phyloP scores from a whole-genome alignment of 2,113 vertebrate species.

The Petromus typicus region DNA sequence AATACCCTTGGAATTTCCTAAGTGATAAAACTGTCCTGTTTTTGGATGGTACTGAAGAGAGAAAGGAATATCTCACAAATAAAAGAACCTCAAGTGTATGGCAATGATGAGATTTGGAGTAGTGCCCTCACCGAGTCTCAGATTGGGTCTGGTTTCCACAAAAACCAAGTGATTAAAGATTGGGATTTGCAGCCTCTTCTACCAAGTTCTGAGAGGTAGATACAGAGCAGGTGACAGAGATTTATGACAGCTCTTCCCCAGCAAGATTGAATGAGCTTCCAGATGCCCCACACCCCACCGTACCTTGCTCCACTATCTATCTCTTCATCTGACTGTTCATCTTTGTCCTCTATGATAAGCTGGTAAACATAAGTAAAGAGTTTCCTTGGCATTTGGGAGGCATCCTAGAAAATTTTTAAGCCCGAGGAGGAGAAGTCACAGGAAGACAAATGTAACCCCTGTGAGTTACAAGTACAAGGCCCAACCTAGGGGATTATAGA shows the following conservation, averaged over 20 bases:
- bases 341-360: background rate
- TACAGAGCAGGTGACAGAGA: background rate
- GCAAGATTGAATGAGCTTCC: background rate
- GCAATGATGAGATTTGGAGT: background rate
- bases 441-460: background rate
- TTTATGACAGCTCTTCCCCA: background rate
- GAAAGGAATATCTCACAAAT: background rate
- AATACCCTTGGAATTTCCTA: background rate
- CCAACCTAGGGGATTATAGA: background rate
- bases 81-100: background rate
- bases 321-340: background rate
- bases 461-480: background rate
- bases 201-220: background rate
- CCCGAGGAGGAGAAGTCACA: too few relatives aligned
- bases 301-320: background rate
- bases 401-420: background rate
- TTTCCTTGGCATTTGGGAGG: background rate
- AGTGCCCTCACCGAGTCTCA: background rate
- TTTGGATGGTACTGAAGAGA: background rate
- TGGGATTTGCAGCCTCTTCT: background rate
- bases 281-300: too few relatives aligned
- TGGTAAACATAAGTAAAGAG: background rate
- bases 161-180: background rate
- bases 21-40: background rate
- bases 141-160: background rate